Evolutionary conservation across 2,113 vertebrate genomes (phyloP), one percentile per base, ranked within the genome.

Genomic region (Campylomormyrus numenius): DNA sequence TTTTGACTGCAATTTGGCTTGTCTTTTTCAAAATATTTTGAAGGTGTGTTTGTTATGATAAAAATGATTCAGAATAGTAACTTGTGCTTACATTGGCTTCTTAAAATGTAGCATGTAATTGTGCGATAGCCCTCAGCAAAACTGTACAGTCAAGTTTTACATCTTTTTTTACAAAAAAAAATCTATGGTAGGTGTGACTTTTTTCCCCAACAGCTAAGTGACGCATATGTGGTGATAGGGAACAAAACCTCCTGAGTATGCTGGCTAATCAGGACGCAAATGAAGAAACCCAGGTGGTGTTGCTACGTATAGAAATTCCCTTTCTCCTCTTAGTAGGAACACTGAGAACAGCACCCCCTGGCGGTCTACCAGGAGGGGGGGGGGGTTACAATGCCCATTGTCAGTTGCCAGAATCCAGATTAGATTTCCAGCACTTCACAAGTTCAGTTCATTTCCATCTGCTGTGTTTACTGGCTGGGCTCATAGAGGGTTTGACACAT

Each of bases 371-470:
- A 77, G 85, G 70, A 77, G 46, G 17, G 1, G 15, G 15, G 1
- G 15, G 15, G 5, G 19, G 19, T 89, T 90, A 89, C 45, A 91
- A 80, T 80, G n/a, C 89, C 92, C 53, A 45, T 56, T 93, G 53
- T 87, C 35, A 88, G 89, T 92, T 91, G 74, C 74, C 74, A 80
- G 74, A 80, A 35, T 7, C 88, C 90, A 91, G 94, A 94, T 94
- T 92, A 93, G 39, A 87, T 56, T 31, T 89, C 21, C 35, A 17
- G 88, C 53, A 49, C 87, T 85, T 90, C 49, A 50, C n/a, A 31
- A 89, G 19, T 92, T 90, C 89, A 31, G 49, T 92, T 93, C 91
- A 85, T 66, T 88, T 46, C 52, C 35, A 35, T 88, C 52, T 24
- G 87, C 52, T 46, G 87, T 88, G 31, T 62, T 88, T 53, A 21